Evolutionary conservation across 2,113 vertebrate species (phyloP), one percentile per base, ranked within the genome.

Genomic region (Siphamia tubifer): DNA sequence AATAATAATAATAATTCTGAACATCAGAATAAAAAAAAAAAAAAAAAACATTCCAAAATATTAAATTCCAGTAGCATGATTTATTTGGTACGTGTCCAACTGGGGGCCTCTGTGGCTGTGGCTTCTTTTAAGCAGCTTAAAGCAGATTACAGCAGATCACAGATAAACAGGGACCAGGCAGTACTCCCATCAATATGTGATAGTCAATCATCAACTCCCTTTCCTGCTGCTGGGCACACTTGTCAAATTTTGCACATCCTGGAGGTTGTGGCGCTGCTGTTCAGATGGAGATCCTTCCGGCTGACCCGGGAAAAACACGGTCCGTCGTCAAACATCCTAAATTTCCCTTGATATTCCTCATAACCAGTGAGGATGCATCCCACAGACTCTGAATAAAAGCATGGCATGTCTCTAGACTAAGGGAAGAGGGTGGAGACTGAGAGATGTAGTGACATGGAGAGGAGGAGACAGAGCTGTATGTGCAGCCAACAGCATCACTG

Each of bases 121-220:
- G 76, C 81, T 45, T 80, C 81, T 79, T 72, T n/a, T 89, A 89
- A 89, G 81, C 82, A 76, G 82, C 83, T 90, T 86, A 82, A 78
- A 69, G 74, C 76, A 89, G 81, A 91, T 87, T 75, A 87, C 38
- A 61, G 71, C 78, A 40, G 65, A 70, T 69, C 65, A 82, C 63
- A 76, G 55, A 64, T 40, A 70, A 57, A 83, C 32, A 68, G 63
- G 68, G 43, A 74, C 54, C 44, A 36, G 51, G 21, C 38, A 82
- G 54, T 36, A 32, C 52, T 77, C 53, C 68, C 51, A 63, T 80
- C 31, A 76, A 56, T 60, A 64, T 63, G 38, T 61, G 63, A 81
- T 53, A 79, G 17, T 68, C 54, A 61, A 15, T 38, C 63, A 69
- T 15, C 35, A 11, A 53, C 66, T 53, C 47, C 23, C 30, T 68